Base-by-base conservation (phyloP, 2,797 vertebrate species). In the Tarsius wallacei region DNA sequence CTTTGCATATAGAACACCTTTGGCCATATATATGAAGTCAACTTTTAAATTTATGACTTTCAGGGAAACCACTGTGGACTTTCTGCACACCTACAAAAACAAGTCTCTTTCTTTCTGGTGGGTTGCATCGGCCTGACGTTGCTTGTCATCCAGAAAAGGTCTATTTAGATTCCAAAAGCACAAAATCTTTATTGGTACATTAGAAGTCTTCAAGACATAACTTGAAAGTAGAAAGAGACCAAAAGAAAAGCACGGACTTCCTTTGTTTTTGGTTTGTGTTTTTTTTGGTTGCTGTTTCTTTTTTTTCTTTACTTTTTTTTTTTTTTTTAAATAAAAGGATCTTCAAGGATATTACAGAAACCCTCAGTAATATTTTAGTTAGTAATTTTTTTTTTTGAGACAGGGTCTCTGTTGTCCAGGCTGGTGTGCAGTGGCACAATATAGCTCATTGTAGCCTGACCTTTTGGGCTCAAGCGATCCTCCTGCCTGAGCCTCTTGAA, bases 161-260 rank as follows among this genome's bases (percentile, higher is more conserved):
- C 17, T 64, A 0, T 61, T 51, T 63, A 31, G 57, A 57, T 16
- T 78, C 70, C 71, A 61, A 88, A 63, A 87, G 53, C 33, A 49
- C 22, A 59, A 26, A 77, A 9, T 4, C 24, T 49, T 47, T 47
- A 49, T 3, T 63, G 68, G 61, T n/a, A 59, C 22, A 53, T 36
- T 14, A 55, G 33, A 55, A 77, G 31, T 8, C 66, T 19, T 47
- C 1, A 53, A 92, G 70, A 49, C 22, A 85, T 16, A 73, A 14
- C n/a, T 83, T 66, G 78, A 71, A 42, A 93, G n/a, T 63, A 88
- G 63, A 68, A 63, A 95, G n/a, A 73, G 16, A 85, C 7, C 5
- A 59, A 91, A 93, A 81, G 26, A 88, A 63, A 86, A 84, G 15
- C 14, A 4, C 12, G 49, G 28, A 3, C 9, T 90, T 57, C 55